Evolutionary conservation across 2,797 vertebrate species (phyloP).

Genomic region (Leptodactylus fallax): DNA sequence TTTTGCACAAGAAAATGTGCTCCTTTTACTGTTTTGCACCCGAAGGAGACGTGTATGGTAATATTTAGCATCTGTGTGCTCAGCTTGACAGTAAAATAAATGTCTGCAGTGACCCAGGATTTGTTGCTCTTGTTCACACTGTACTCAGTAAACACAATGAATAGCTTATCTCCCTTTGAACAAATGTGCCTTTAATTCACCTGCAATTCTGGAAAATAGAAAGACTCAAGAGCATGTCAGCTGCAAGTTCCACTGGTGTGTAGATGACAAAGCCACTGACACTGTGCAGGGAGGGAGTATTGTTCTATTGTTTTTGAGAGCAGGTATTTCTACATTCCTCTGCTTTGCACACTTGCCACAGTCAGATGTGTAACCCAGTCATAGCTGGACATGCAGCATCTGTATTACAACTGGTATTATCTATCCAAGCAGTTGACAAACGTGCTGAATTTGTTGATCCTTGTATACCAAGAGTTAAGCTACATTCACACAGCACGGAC

Average conservation of each 20-base stretch:
- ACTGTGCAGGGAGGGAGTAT: conserved; percentile 25
- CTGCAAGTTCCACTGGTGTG: conserved; percentile 4
- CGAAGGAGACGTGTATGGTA: too few relatives aligned
- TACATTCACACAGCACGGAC: not conserved
- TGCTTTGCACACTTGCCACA: conserved; percentile 1
- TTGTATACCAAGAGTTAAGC: not conserved
- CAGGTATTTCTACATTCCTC: conserved; percentile 63
- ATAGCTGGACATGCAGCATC: not conserved
- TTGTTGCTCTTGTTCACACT: not conserved
- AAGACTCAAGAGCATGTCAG: not conserved
- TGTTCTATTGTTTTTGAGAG: conserved; percentile 30
- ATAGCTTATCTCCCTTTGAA: conserved; percentile 13
- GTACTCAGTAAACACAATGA: not conserved
- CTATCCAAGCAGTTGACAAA: not conserved
- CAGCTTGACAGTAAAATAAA: conserved; percentile 3
- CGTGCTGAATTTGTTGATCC: not conserved
- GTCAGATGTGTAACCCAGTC: conserved; percentile 16
- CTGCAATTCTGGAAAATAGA: not conserved
- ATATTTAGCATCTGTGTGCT: too few relatives aligned
- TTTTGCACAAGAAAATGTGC: too few relatives aligned
- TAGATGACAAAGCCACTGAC: conserved; percentile 48
- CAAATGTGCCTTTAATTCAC: not conserved
- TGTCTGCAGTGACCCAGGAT: conserved; percentile 14
- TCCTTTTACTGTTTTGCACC: too few relatives aligned
- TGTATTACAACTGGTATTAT: not conserved